A percentile compares a stretch with the other conserved stretches of the same genome.
Evolutionary conservation across 2,888 invertebrate genomes (phyloP).

Genomic region (Halictus quadricinctus): DNA sequence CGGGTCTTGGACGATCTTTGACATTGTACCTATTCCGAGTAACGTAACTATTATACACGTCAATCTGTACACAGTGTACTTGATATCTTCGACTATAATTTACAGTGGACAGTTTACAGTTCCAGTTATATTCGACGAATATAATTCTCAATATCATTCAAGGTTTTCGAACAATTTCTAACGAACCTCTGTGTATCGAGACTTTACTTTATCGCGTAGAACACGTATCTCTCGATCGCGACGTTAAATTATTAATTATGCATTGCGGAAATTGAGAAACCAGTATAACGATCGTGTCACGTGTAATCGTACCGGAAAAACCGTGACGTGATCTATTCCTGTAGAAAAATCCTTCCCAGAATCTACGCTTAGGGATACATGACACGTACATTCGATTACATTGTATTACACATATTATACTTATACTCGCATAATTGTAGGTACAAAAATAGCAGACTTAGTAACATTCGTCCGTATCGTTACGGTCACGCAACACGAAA

Average conservation of each 20-base stretch:
- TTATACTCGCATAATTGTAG: background rate
- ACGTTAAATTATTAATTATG: conserved; percentile 13
- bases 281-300: conserved; percentile 1
- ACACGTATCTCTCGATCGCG: background rate
- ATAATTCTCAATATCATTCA: background rate
- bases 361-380: background rate
- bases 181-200: background rate
- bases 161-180: background rate
- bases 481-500: background rate
- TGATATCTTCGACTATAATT: background rate
- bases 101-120: background rate
- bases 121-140: background rate
- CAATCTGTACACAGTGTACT: background rate
- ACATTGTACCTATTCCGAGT: background rate
- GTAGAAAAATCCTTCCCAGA: conserved; percentile 11
- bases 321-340: conserved; percentile 31
- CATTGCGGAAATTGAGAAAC: conserved; percentile 9
- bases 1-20: background rate
- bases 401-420: background rate
- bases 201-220: background rate
- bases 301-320: conserved; percentile 21
- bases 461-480: background rate
- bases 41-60: background rate
- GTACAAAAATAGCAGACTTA: background rate
- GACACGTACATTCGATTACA: background rate